Conservation (phyloP, 2,888 invertebrate species). For the Xylota sylvarum region DNA sequence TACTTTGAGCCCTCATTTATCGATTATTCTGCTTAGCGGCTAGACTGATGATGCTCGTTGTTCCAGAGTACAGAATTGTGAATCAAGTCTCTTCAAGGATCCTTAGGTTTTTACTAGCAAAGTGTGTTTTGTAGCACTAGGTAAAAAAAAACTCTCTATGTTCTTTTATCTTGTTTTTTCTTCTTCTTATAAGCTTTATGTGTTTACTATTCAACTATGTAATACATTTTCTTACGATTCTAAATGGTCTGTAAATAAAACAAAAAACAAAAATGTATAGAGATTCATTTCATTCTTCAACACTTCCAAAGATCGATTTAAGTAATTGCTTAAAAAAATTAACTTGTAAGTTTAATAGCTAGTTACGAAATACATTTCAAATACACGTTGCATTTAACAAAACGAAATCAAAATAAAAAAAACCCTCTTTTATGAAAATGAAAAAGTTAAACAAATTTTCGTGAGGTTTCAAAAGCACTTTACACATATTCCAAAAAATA, state of each 20-base stretch:
- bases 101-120: too few species aligned
- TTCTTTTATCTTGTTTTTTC: too few species aligned
- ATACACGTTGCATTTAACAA: conserved; percentile 41
- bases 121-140: too few species aligned
- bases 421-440: conserved; percentile 30
- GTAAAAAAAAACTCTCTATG: too few species aligned
- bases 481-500: conserved; percentile 37
- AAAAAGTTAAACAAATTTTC: conserved; percentile 42
- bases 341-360: not conserved
- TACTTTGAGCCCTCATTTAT: too few species aligned
- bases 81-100: too few species aligned
- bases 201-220: too few species aligned
- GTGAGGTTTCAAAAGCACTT: conserved; percentile 60
- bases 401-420: conserved; percentile 78
- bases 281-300: conserved; percentile 1
- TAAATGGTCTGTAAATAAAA: conserved; percentile 15
- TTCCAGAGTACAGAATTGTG: too few species aligned
- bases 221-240: not conserved
- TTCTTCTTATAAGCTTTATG: not conserved
- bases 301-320: conserved; percentile 4
- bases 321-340: not conserved
- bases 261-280: conserved; percentile 8
- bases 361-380: conserved; percentile 15
- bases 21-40: too few species aligned
- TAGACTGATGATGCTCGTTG: too few species aligned